Evolutionary conservation across 2,888 invertebrate genomes (phyloP), one percentile per base, ranked within the genome.

Genomic region (Cerastis leucographa): DNA sequence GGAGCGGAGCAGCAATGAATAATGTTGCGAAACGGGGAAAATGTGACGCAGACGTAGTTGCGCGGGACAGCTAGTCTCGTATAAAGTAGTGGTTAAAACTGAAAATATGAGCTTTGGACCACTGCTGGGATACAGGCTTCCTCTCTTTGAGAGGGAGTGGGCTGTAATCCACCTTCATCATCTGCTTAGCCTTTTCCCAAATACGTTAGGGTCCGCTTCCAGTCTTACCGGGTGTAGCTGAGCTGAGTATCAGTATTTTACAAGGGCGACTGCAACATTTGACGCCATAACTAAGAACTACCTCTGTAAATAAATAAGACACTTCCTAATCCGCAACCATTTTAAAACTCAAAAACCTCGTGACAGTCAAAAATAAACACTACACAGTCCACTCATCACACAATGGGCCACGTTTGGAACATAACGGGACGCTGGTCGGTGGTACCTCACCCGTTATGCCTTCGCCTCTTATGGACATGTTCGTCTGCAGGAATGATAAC

Each of bases 401-500:
- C 81, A 82, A 80, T 84, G 56, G 62, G 0, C 42, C 40, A 22
- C 61, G 64, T 44, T 49, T 72, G 78, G 69, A 68, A 40, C n/a
- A 11, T 82, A 82, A 82, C 82, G 82, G 82, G 61, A 19, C 19
- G 29, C 29, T 19, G 35, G 35, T 9, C 61, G 19, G 68, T 22
- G 49, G 22, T 29, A 42, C 68, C 12, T 35, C 46, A 46, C 17
- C 82, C 84, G 84, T 80, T 82, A 82, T 61, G 44, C 78, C 42
- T 51, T n/a, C n/a, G 67, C 46, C 68, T 68, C 25, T 17, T 84
- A 76, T 84, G 82, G 81, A 12, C 80, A 68, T 29, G 75, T 74
- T 64, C 44, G 68, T 54, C 11, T 56, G 42, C 40, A 66, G 56
- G 49, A 56, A 71, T 68, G 70, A 76, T 84, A 71, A 64, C 75